Percentiles rank a stretch among this genome's conserved stretches.
Conservation (phyloP, 2,888 invertebrate species). For the Bombyx huttoni region DNA sequence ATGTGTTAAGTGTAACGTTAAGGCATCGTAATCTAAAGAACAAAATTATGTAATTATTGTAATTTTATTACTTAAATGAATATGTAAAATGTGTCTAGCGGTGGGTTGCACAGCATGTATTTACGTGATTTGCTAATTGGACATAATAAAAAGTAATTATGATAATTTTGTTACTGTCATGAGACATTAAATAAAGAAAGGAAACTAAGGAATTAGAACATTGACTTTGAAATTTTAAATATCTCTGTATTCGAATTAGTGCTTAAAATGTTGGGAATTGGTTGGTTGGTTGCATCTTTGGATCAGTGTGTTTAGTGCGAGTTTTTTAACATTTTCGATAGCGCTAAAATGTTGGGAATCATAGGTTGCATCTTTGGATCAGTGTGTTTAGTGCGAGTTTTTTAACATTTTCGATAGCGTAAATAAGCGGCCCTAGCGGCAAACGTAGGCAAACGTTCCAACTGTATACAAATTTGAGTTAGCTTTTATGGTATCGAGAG, state of each 20-base stretch:
- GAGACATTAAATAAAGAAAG: neutral
- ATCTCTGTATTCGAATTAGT: neutral
- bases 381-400: too few species aligned
- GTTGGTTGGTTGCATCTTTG: too few species aligned
- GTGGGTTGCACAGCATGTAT: neutral
- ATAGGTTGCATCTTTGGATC: too few species aligned
- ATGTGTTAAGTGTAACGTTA: neutral
- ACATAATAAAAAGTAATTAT: neutral
- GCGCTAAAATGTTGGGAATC: too few species aligned
- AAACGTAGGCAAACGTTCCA: too few species aligned
- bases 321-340: too few species aligned
- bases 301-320: too few species aligned
- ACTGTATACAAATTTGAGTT: too few species aligned
- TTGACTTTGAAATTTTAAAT: neutral
- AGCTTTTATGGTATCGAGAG: too few species aligned
- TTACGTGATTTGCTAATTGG: neutral
- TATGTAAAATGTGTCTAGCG: neutral
- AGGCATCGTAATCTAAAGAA: neutral
- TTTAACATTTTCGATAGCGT: too few species aligned
- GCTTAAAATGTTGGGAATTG: too few species aligned
- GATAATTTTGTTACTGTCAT: neutral
- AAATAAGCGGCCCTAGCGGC: too few species aligned
- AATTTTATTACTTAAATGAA: neutral
- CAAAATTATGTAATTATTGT: neutral
- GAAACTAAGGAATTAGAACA: neutral